These are phyloP conservation scores for Callorhinus ursinus DNA, from an alignment of 2,113 vertebrate species.

Conservation along the genomic window DNA sequence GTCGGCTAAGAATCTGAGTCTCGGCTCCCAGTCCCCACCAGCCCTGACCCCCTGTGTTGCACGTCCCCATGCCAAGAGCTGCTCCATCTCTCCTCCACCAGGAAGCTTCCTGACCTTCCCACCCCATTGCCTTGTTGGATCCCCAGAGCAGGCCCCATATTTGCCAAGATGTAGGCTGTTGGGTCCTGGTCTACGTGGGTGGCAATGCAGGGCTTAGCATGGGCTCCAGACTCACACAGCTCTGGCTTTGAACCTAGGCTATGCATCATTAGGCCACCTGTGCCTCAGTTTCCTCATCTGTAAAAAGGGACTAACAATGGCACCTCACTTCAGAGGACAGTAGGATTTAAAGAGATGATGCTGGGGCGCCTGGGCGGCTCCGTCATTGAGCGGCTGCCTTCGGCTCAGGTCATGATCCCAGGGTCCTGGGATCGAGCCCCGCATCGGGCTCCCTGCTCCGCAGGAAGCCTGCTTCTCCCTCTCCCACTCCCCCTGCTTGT, in stretches of 20 bases:
- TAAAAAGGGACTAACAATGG: not conserved
- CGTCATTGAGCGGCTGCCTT: too few relatives aligned
- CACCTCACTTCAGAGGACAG: not conserved
- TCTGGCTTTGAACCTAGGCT: not conserved
- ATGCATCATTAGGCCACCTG: not conserved
- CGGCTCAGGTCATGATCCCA: too few relatives aligned
- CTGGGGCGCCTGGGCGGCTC: too few relatives aligned
- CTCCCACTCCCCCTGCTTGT: too few relatives aligned
- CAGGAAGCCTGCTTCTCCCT: too few relatives aligned
- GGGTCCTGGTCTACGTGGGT: not conserved
- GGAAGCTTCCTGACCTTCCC: not conserved
- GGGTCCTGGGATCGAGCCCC: too few relatives aligned
- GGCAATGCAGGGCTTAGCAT: not conserved
- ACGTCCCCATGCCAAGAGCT: not conserved
- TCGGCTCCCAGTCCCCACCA: not conserved
- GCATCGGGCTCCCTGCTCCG: too few relatives aligned
- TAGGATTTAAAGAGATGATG: not conserved
- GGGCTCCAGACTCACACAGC: not conserved
- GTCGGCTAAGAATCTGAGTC: not conserved
- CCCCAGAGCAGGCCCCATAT: not conserved
- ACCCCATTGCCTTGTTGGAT: not conserved
- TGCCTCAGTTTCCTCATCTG: constrained; percentile 2
- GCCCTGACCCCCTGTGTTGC: not conserved
- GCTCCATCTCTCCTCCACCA: not conserved
- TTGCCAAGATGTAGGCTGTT: fast-evolving